phyloP scores from a whole-genome alignment of 1,140 invertebrate genomes.

The Psix sp. region DNA sequence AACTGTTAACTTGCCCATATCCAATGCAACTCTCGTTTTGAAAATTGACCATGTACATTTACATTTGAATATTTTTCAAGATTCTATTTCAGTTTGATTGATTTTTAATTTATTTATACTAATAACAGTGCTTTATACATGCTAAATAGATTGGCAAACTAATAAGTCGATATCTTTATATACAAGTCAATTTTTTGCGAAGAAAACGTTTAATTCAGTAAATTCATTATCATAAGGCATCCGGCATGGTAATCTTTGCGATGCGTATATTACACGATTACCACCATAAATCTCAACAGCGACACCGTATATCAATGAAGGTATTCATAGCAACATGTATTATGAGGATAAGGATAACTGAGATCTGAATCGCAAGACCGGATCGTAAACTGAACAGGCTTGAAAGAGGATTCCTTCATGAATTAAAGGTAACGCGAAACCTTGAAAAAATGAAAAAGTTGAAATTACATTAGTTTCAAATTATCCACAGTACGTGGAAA shows the following conservation, averaged over 20 bases:
- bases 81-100: no score
- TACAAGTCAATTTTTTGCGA: no score
- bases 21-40: no score
- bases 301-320: constrained; percentile 54
- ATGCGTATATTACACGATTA: constrained; percentile 42
- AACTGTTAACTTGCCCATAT: no score
- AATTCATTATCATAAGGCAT: constrained; percentile 33
- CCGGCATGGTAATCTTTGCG: background rate
- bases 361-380: constrained; percentile 42
- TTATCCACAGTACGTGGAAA: constrained; percentile 12
- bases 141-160: no score
- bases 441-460: constrained; percentile 1
- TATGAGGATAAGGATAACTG: constrained; percentile 48
- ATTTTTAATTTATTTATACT: no score
- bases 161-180: no score
- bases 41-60: no score
- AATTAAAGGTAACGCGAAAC: constrained; percentile 35
- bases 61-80: no score
- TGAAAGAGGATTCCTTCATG: constrained; percentile 32
- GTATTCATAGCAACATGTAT: constrained; percentile 43
- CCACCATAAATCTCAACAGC: constrained; percentile 32
- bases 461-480: constrained; percentile 29
- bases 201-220: constrained; percentile 40
- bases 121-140: no score
- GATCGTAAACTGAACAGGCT: constrained; percentile 22